Percentiles rank a stretch among this genome's conserved stretches.
Evolutionary conservation across 1,140 invertebrate genomes (phyloP).

Genomic region (Bombus waltoni): DNA sequence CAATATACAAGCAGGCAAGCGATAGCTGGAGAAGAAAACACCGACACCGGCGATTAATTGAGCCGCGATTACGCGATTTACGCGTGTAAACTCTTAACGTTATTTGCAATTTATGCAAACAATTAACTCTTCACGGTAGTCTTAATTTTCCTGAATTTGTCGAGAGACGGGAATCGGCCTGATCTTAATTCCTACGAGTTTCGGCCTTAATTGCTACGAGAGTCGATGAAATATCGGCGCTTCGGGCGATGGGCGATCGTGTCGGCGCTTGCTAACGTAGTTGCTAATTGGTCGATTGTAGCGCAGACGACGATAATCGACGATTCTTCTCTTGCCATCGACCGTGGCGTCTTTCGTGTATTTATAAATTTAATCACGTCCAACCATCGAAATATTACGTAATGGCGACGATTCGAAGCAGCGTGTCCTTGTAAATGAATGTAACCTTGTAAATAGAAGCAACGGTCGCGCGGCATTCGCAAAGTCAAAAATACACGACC

Average conservation of each 20-base stretch:
- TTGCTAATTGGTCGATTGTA: not conserved
- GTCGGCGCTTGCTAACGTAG: not conserved
- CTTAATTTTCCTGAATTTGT: no score
- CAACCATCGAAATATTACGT: no score
- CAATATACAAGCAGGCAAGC: not conserved
- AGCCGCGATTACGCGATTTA: not conserved
- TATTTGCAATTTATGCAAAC: no score
- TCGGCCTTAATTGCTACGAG: not conserved
- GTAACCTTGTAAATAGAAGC: no score
- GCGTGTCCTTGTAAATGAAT: no score
- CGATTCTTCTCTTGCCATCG: not conserved
- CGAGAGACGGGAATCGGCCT: no score
- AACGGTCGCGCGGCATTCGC: no score
- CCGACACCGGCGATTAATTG: not conserved
- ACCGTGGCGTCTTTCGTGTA: no score
- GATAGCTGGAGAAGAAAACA: not conserved
- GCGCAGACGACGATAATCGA: not conserved
- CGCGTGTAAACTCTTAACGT: not conserved
- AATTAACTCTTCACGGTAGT: no score
- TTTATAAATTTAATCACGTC: no score
- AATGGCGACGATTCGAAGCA: no score
- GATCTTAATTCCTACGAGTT: conserved; percentile 3
- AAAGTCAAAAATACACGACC: no score
- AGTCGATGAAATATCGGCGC: not conserved
- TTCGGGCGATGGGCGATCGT: not conserved